Base-by-base conservation (phyloP, 2,888 invertebrate species). In the Diloba caeruleocephala region DNA sequence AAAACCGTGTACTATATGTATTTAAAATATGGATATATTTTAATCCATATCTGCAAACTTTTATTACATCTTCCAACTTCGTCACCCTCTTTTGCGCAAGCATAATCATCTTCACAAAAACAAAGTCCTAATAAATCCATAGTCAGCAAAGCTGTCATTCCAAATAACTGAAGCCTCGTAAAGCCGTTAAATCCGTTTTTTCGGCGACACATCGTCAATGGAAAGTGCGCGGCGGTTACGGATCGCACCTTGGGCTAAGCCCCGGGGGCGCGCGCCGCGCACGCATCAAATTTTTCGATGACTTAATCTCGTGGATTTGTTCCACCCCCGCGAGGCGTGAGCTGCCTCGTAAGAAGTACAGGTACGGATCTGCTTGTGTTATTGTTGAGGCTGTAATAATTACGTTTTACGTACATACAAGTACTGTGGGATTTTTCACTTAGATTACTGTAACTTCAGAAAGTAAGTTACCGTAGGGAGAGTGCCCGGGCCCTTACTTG, bases 201-300 rank as follows among this genome's bases (percentile, higher is more conserved):
- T 78, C 68, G 62, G 66, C 71, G 76, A 76, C 79, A 76, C 77
- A 76, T 78, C 81, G 78, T 74, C 80, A 71, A 73, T 75, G 66
- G 71, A 71, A 79, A 77, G 74, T 71, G 67, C 66, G 71, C 67
- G 64, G 73, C 54, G 70, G 71, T 66, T 68, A 62, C 70, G 66
- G 76, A 72, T 79, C 77, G 52, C 53, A 63, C 63, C 63, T 63
- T 67, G 46, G 49, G 70, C 67, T 88, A 87, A 90, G 86, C 87
- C 82, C 43, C 60, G 34, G 53, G 76, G 78, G 76, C 67, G 74
- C 75, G 67, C 71, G 58, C 58, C 76, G 77, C 79, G 82, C 89
- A 89, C 89, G 90, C 86, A 85, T 84, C 82, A 77, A 83, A 84
- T 87, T 85, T 84, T 84, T 80, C 82, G 80, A 84, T 78, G 80